phyloP scores from a whole-genome alignment of 2,888 invertebrate genomes.

The Stenoptilia bipunctidactyla region DNA sequence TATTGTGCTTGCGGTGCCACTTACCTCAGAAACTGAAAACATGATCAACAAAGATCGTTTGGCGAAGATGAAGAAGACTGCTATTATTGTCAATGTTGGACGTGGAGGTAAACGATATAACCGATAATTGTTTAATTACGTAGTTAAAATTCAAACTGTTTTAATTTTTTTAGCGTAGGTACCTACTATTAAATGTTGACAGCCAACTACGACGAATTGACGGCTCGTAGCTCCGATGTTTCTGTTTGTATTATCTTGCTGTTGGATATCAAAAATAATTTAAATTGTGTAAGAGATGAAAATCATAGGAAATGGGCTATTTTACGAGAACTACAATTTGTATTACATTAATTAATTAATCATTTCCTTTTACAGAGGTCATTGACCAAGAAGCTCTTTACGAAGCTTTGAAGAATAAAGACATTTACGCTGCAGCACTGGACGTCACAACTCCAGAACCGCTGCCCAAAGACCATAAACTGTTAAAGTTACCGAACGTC shows the following conservation, averaged over 20 bases:
- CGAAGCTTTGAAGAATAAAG: conserved; percentile 78
- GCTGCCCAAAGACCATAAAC: conserved; percentile 81
- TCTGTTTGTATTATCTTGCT: no score
- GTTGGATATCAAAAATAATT: no score
- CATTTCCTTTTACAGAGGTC: conserved; percentile 55
- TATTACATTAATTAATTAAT: no score
- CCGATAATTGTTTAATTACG: background rate
- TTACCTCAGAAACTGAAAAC: conserved; percentile 82
- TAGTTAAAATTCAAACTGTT: background rate
- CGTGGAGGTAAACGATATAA: conserved; percentile 74
- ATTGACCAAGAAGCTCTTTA: conserved; percentile 86
- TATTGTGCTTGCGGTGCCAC: conserved; percentile 82
- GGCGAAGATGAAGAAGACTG: conserved; percentile 86
- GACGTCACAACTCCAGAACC: conserved; percentile 95
- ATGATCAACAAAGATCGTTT: conserved; percentile 85
- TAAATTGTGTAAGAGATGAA: no score
- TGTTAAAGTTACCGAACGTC: conserved; percentile 76
- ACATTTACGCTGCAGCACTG: conserved; percentile 89
- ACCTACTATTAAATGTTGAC: no score
- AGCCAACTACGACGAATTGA: no score
- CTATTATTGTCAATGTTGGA: conserved; percentile 90
- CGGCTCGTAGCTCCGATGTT: no score
- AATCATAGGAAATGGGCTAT: no score
- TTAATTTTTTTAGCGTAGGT: background rate
- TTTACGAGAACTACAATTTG: no score